Evolutionary conservation across 2,797 vertebrate species (phyloP), one percentile per base, ranked within the genome.

Genomic region (Gadopsis marmoratus): DNA sequence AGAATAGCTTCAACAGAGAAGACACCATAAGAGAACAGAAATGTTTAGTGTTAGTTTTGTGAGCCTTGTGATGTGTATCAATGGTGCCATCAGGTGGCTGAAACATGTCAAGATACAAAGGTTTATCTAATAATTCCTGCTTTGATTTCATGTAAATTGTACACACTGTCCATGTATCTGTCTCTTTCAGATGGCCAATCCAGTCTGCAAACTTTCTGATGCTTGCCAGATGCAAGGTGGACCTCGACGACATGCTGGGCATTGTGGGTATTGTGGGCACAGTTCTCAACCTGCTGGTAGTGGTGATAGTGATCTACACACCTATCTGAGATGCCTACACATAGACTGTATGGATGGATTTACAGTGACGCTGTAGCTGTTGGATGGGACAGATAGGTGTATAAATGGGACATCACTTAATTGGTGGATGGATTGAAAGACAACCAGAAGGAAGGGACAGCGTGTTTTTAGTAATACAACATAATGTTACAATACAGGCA

Each of bases 201-300:
- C 55, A 31, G 63, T 16, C 35, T 56, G 4, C 2, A 2, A 7
- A 21, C 17, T 16, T 62, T 35, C 60, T 63, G 33, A 74, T n/a
- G 29, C 12, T 13, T 0, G 2, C 10, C 48, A 37, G 16, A 23
- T 78, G 74, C 43, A 75, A 76, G 37, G 31, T 89, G 48, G 85
- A 90, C 47, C 19, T 19, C 0, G 87, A 91, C 2, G 35, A 89
- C 35, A 26, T 92, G 17, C 82, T 87, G 23, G 85, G 84, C 45
- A 56, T 90, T 31, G 62, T 91, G 45, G 93, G 91, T 19, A 88
- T 92, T 31, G 75, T 88, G 13, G 77, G 74, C 35, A 82, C 88
- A 10, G 4, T 89, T 50, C 89, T 94, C 54, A 94, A 91, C 83
- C 81, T 94, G 81, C 74, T 93, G 59, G 81, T 92, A 0, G 82